Conservation (phyloP, 2,797 vertebrate genomes). For the Lophura swinhoii region DNA sequence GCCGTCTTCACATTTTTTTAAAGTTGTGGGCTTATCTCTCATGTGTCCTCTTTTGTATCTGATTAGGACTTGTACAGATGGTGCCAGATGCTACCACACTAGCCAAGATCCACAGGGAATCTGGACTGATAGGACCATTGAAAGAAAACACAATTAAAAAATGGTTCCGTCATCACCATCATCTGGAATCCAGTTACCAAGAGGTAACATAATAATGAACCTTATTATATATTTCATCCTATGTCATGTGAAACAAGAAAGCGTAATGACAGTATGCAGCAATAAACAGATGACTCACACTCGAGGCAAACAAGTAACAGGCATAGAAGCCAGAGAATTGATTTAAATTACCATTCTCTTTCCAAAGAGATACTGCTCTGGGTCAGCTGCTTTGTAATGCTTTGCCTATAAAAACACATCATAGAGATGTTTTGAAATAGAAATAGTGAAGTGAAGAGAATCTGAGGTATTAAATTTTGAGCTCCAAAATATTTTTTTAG, state of each 20-base stretch:
- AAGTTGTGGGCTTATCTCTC: constrained; percentile 28
- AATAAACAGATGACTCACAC: background rate
- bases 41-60: constrained; percentile 13
- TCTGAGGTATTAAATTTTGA: background rate
- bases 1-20: background rate
- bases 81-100: constrained; percentile 80
- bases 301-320: background rate
- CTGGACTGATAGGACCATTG: constrained; percentile 78
- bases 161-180: constrained; percentile 80
- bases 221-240: constrained; percentile 13
- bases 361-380: background rate
- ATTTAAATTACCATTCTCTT: background rate
- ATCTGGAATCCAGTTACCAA: constrained; percentile 71
- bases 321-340: background rate
- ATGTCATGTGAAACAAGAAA: background rate
- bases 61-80: constrained; percentile 79
- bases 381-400: background rate
- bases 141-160: constrained; percentile 82
- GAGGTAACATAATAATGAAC: constrained; percentile 66
- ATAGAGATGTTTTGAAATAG: background rate
- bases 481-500: background rate
- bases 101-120: constrained; percentile 78
- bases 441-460: background rate
- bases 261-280: background rate
- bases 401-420: background rate